phyloP scores from a whole-genome alignment of 2,888 invertebrate species.

The Nomada goodeniana region DNA sequence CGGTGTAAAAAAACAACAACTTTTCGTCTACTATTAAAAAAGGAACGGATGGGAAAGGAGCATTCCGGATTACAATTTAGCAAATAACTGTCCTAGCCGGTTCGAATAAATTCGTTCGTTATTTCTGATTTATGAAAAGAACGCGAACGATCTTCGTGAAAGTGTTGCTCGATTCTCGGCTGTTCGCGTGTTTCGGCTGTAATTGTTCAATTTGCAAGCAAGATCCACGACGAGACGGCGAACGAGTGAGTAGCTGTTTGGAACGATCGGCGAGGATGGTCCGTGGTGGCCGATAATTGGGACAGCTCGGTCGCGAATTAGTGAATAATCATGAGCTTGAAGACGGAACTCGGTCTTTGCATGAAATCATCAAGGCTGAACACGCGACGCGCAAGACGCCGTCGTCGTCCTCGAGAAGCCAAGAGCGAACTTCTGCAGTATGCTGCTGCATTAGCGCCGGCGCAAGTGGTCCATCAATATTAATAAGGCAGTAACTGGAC shows the following conservation, averaged over 20 bases:
- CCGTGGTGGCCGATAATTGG: constrained; percentile 39
- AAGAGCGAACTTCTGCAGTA: constrained; percentile 45
- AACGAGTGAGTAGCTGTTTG: not conserved
- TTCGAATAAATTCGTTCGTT: not conserved
- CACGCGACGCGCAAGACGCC: constrained; percentile 48
- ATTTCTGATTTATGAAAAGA: not conserved
- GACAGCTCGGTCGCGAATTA: constrained; percentile 45
- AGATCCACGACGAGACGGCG: not conserved
- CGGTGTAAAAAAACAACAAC: constrained; percentile 43
- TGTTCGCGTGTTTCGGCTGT: constrained; percentile 11
- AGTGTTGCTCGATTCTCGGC: constrained; percentile 25
- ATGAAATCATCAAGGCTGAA: constrained; percentile 58
- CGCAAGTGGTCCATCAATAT: constrained; percentile 75
- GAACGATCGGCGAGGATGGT: constrained; percentile 8
- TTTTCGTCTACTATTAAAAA: constrained; percentile 10
- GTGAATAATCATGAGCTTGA: constrained; percentile 67
- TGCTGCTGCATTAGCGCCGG: constrained; percentile 74
- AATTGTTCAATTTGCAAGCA: constrained; percentile 51
- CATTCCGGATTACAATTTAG: not conserved
- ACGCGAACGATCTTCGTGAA: not conserved
- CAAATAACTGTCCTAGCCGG: not conserved
- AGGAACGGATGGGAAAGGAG: not conserved
- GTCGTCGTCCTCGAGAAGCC: constrained; percentile 36
- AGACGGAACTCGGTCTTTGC: constrained; percentile 38
- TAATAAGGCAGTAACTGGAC: constrained; percentile 74